These are phyloP conservation scores for Tryphoninae sp. DNA, from an alignment of 2,888 invertebrate species.

Conservation along the genomic window DNA sequence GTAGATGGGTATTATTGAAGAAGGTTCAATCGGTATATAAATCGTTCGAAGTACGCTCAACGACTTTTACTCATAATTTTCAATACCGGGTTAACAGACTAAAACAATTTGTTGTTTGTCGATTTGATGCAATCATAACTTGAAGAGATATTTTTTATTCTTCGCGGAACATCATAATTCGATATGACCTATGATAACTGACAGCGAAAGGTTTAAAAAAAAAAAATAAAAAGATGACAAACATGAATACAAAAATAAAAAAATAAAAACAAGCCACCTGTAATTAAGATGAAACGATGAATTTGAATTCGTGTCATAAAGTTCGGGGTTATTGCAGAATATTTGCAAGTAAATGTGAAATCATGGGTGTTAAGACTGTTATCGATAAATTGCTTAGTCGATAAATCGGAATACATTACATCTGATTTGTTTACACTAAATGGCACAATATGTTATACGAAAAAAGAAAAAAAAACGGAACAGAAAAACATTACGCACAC, in stretches of 20 bases:
- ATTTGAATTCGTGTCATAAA: neutral
- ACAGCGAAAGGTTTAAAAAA: neutral
- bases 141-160: neutral
- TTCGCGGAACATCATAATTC: conserved; percentile 20
- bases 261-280: neutral
- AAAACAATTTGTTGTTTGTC: conserved; percentile 29
- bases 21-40: conserved; percentile 51
- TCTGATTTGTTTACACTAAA: conserved; percentile 70
- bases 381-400: conserved; percentile 1
- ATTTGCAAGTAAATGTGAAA: conserved; percentile 9
- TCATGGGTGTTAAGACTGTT: conserved; percentile 50
- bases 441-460: conserved; percentile 75
- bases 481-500: conserved; percentile 30
- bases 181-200: neutral
- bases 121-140: neutral
- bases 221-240: neutral
- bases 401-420: conserved; percentile 30
- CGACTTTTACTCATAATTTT: conserved; percentile 2
- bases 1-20: conserved; percentile 69
- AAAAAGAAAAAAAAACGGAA: conserved; percentile 57
- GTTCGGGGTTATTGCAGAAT: neutral
- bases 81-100: conserved; percentile 16
- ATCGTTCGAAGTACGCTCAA: conserved; percentile 38
- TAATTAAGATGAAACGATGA: neutral
- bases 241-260: neutral